Percentiles rank a stretch among this genome's conserved stretches.
Evolutionary conservation across 53 echinoderm and acorn worm genomes (phyloP).

Genomic region (Arbacia lixula): DNA sequence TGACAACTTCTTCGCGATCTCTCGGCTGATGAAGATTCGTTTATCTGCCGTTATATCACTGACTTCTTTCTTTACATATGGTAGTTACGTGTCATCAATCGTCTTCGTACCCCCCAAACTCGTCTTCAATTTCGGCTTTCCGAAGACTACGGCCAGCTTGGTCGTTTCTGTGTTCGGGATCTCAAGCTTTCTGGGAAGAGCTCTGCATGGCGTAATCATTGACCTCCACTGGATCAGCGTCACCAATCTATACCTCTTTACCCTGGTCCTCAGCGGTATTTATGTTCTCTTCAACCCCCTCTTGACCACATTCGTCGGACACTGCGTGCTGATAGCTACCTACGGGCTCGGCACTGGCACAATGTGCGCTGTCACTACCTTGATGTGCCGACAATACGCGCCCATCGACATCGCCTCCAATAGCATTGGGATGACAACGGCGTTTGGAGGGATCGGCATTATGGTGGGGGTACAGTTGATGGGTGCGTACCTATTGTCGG

Average conservation of each 20-base stretch:
- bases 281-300: slow-evolving; percentile 25
- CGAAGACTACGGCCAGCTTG: slow-evolving; percentile 56
- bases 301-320: slow-evolving; percentile 10
- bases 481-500: slow-evolving; percentile 39
- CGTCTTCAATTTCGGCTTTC: slow-evolving; percentile 38
- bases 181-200: slow-evolving; percentile 37
- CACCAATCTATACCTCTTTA: slow-evolving; percentile 37
- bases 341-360: slow-evolving; percentile 8
- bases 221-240: slow-evolving; percentile 29
- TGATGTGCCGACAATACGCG: slow-evolving; percentile 11
- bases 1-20: slow-evolving; percentile 23
- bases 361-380: not conserved
- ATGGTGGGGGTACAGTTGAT: slow-evolving; percentile 16
- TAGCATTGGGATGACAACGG: not conserved
- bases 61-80: not conserved
- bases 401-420: not conserved
- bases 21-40: slow-evolving; percentile 2
- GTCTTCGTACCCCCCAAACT: slow-evolving; percentile 16
- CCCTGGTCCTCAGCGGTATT: slow-evolving; percentile 6
- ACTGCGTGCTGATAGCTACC: not conserved
- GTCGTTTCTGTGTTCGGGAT: slow-evolving; percentile 61
- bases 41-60: slow-evolving; percentile 15
- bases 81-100: not conserved
- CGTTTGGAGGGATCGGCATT: not conserved
- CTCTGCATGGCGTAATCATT: slow-evolving; percentile 52